These are phyloP conservation scores for Anthopleura sola DNA, from an alignment of 64 coral and sea anemone genomes.

Conservation along the genomic window DNA sequence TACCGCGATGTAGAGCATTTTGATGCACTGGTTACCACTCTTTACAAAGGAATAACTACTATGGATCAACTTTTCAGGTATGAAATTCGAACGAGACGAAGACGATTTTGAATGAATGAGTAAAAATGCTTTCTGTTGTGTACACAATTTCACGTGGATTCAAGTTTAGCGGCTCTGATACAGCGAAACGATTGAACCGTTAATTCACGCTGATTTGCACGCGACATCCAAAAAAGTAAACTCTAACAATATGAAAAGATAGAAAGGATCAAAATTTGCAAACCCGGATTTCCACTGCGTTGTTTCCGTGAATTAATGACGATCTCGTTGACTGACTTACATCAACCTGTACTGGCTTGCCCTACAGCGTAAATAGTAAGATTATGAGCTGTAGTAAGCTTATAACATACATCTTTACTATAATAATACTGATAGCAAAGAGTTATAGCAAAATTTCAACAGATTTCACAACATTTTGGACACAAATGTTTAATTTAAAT, in stretches of 20 bases:
- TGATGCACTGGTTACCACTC: constrained; percentile 64
- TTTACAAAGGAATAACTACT: constrained; percentile 82
- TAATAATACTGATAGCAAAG: too few relatives aligned
- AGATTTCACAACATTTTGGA: too few relatives aligned
- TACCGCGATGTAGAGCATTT: constrained; percentile 91
- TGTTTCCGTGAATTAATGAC: not conserved
- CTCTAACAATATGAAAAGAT: not conserved
- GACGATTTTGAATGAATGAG: not conserved
- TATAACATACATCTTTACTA: too few relatives aligned
- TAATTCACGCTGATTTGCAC: constrained; percentile 3
- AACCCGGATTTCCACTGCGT: not conserved
- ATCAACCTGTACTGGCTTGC: not conserved
- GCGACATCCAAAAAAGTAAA: not conserved
- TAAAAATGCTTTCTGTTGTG: constrained; percentile 4
- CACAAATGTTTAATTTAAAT: too few relatives aligned
- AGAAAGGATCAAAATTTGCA: not conserved
- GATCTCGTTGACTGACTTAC: not conserved
- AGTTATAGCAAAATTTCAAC: too few relatives aligned
- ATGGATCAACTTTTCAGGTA: constrained; percentile 98
- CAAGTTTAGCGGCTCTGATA: not conserved
- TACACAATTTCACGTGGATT: constrained; percentile 11
- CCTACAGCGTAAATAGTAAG: not conserved
- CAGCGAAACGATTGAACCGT: not conserved
- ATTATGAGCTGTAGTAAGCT: not conserved
- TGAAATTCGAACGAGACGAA: not conserved